phyloP scores from a whole-genome alignment of 2,113 vertebrate genomes.

The Burhinus oedicnemus region DNA sequence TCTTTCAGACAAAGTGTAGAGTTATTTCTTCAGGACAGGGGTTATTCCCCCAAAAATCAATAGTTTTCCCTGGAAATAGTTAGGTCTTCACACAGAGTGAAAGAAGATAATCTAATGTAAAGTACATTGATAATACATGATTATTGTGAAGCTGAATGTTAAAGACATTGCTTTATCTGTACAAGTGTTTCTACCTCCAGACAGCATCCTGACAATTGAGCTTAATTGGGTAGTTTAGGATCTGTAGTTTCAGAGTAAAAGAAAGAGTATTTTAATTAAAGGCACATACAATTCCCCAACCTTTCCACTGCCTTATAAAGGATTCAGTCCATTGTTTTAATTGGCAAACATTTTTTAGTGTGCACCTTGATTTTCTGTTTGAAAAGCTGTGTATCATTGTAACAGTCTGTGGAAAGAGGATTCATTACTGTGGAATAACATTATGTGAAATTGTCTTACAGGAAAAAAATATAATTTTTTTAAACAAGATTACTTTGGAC shows the following conservation, averaged over 20 bases:
- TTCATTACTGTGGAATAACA: neutral
- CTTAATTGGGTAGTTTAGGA: neutral
- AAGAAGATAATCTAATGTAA: neutral
- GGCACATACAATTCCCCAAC: neutral
- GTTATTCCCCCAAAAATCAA: neutral
- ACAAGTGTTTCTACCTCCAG: neutral
- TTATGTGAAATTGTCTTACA: neutral
- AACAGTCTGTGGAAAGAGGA: neutral
- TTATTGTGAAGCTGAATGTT: neutral
- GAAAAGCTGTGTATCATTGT: neutral
- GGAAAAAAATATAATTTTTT: neutral
- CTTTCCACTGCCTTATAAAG: neutral
- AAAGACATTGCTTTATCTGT: neutral
- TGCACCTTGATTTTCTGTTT: neutral
- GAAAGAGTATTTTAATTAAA: neutral
- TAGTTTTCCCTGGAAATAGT: neutral
- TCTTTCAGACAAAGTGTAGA: neutral
- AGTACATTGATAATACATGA: neutral
- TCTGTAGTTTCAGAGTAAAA: neutral
- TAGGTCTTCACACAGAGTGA: neutral
- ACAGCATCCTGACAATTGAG: neutral
- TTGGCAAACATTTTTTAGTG: neutral
- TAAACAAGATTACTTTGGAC: neutral
- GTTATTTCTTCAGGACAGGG: neutral
- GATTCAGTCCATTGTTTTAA: neutral